Evolutionary conservation across 2,113 vertebrate species (phyloP).

Genomic region (Thoracochromis brauschi): DNA sequence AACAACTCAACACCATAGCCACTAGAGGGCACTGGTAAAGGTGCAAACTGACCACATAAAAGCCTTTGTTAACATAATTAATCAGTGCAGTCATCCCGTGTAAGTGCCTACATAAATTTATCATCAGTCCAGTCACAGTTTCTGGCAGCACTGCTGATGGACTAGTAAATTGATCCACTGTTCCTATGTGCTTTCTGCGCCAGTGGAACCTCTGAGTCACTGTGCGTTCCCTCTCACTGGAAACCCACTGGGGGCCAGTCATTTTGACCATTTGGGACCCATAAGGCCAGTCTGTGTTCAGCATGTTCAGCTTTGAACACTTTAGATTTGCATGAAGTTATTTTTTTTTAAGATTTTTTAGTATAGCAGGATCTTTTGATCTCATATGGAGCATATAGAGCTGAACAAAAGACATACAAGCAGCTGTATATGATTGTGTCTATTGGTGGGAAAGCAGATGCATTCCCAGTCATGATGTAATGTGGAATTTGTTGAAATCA

Average conservation of each 20-base stretch:
- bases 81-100: neutral
- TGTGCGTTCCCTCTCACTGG: neutral
- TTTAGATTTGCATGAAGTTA: neutral
- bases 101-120: neutral
- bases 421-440: neutral
- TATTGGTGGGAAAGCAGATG: neutral
- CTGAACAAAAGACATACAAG: neutral
- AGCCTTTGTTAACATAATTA: neutral
- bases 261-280: neutral
- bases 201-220: conserved; percentile 18
- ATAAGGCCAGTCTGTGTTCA: neutral
- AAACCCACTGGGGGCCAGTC: neutral
- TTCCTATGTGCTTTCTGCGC: neutral
- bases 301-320: neutral
- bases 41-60: neutral
- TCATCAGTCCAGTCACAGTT: neutral
- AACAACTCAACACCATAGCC: neutral
- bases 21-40: neutral
- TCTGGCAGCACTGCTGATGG: neutral
- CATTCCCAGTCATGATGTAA: neutral
- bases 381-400: neutral
- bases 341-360: neutral
- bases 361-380: neutral
- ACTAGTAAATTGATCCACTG: neutral
- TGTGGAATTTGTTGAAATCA: neutral